A percentile compares a stretch with the other conserved stretches of the same genome.
phyloP scores from a whole-genome alignment of 2,113 vertebrate genomes.

The Saguinus imperator region DNA sequence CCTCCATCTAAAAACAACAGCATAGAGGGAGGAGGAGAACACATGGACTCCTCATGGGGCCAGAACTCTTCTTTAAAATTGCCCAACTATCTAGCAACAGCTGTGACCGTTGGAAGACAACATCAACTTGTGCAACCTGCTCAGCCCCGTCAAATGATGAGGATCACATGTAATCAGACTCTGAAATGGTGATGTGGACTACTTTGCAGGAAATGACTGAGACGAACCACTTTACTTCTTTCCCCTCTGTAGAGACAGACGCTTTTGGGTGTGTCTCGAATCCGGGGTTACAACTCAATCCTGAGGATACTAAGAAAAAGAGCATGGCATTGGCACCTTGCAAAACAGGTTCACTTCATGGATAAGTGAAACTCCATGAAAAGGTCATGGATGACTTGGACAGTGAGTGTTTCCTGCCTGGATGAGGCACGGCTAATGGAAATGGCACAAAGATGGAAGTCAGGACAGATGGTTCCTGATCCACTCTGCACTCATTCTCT shows the following conservation, averaged over 20 bases:
- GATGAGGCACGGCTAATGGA: neutral
- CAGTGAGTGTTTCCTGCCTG: neutral
- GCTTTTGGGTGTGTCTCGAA: neutral
- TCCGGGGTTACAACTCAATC: neutral
- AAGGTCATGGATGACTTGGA: neutral
- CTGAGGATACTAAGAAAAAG: neutral
- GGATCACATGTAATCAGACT: neutral
- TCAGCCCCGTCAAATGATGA: neutral
- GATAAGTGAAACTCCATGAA: no score
- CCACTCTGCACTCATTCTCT: neutral
- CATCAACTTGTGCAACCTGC: neutral
- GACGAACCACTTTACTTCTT: neutral
- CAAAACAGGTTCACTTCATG: neutral
- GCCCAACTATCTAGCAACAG: conserved; percentile 43
- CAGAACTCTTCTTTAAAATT: conserved; percentile 41
- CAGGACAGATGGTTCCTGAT: no score
- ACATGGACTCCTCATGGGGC: conserved; percentile 32
- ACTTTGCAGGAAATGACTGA: neutral
- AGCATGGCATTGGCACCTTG: neutral
- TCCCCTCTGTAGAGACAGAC: neutral
- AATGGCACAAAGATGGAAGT: neutral
- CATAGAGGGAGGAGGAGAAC: conserved; percentile 41
- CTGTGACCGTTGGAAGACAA: neutral
- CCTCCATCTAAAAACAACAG: conserved; percentile 65
- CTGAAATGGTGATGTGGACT: neutral